Base-by-base conservation (phyloP, 2,113 vertebrate genomes). In the Candoia aspera region DNA sequence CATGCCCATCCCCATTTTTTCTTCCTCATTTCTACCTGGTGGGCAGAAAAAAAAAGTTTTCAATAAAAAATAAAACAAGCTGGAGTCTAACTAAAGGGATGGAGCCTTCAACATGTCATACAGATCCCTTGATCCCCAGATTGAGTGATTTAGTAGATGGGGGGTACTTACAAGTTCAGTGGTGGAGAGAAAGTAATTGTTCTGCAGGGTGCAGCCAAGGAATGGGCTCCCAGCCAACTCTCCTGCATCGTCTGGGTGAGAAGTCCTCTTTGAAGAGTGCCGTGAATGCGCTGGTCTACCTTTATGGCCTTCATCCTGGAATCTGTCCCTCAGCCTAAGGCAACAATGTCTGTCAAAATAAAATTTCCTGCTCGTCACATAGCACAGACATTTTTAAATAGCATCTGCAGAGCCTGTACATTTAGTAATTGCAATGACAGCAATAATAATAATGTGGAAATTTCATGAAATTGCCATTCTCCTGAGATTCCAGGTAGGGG, bases 131-230 rank as follows among this genome's bases (percentile, higher is more conserved):
- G 23, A 94, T 90, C 91, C 96, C 53, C 96, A 93, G 68, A 90
- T 90, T 91, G 90, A 94, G n/a, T 93, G 91, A 58, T 94, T 93
- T 9, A 95, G 60, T 87, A 83, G 88, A 93, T 55, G 42, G 37
- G 53, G 46, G 23, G 57, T 98, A 99, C 99, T 99, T 99, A 99
- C 99, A 96, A 98, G 97, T 98, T 97, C 95, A 88, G 98, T 97
- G 68, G 98, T 96, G 60, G 98, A 97, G 97, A 97, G 96, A 97
- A 98, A 97, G 97, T 97, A 96, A 97, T 98, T 98, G 95, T 97
- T 93, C 87, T 94, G 97, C 86, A 97, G 93, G 73, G 97, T 93
- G 94, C 96, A 96, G 96, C 95, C 94, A 96, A 97, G 91, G 33
- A 91, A 94, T 91, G 92, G 96, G 95, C 95, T 94, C 94, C 95